These are phyloP conservation scores for Tricholauxania praeusta DNA, from an alignment of 2,888 invertebrate species.

Conservation along the genomic window DNA sequence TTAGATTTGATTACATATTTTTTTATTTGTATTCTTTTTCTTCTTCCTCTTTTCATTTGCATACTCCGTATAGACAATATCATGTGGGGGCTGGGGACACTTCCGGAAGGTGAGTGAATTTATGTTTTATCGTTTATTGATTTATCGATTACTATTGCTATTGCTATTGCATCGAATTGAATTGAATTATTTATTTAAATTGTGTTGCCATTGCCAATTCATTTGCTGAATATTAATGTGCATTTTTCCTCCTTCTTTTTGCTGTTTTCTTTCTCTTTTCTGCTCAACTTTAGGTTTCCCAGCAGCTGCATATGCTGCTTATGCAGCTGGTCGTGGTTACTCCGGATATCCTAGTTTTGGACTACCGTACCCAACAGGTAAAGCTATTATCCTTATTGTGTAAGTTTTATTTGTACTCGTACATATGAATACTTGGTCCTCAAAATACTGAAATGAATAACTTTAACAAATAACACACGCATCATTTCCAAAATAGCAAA, in stretches of 20 bases:
- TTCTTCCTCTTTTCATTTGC: conserved; percentile 60
- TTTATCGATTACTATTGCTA: conserved; percentile 1
- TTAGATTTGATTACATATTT: conserved; percentile 26
- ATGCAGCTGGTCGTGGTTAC: conserved; percentile 96
- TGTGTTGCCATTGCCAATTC: neutral
- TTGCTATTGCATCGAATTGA: neutral
- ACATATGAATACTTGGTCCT: too few species aligned
- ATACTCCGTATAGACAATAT: conserved; percentile 82
- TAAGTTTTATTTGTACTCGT: too few species aligned
- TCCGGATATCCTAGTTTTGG: conserved; percentile 98
- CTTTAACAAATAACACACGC: too few species aligned
- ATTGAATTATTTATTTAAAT: conserved; percentile 14
- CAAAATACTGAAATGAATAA: too few species aligned
- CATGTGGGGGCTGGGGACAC: conserved; percentile 98
- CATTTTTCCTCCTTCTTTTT: conserved; percentile 5
- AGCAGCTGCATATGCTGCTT: conserved; percentile 94
- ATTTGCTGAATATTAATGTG: neutral
- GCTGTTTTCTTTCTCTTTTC: conserved; percentile 15
- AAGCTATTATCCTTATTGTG: conserved; percentile 57
- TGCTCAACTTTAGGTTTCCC: conserved; percentile 79
- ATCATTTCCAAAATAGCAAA: too few species aligned
- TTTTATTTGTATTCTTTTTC: conserved; percentile 38
- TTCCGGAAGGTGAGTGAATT: conserved; percentile 91
- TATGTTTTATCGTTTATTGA: conserved; percentile 18
- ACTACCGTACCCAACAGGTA: conserved; percentile 98